Percentiles rank a stretch among this genome's conserved stretches.
Evolutionary conservation across 2,113 vertebrate species (phyloP).

Genomic region (Alaudala cheleensis): DNA sequence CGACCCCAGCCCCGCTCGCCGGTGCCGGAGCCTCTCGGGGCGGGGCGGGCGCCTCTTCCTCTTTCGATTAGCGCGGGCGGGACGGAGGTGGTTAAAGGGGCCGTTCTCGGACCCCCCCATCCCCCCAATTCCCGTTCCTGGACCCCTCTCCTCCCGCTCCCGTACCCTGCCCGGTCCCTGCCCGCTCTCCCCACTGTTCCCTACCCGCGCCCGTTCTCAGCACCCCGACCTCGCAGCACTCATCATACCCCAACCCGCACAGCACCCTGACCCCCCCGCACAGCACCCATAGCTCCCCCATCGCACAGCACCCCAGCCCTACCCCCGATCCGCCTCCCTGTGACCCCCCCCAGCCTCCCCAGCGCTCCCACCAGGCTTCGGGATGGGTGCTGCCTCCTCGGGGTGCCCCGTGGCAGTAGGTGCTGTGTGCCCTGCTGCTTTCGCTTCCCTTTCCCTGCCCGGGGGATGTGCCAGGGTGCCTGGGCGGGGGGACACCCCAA

Average conservation of each 20-base stretch:
- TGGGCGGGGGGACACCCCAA: neutral
- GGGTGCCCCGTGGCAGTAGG: neutral
- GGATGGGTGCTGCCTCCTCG: neutral
- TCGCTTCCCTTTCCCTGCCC: neutral
- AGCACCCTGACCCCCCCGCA: neutral
- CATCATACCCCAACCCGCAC: neutral
- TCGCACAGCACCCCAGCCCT: neutral
- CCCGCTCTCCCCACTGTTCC: neutral
- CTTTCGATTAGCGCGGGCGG: neutral
- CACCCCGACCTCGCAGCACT: neutral
- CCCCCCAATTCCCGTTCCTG: neutral
- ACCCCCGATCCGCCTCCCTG: neutral
- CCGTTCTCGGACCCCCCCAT: neutral
- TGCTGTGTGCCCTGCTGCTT: neutral
- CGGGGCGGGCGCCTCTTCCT: neutral
- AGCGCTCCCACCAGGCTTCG: neutral
- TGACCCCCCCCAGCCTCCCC: neutral
- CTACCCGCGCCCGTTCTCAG: neutral
- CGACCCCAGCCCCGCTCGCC: neutral
- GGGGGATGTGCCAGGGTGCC: neutral
- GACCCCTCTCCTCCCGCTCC: too few species aligned
- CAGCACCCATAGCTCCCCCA: neutral
- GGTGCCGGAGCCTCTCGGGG: neutral
- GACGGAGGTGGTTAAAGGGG: neutral
- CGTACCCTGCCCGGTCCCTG: too few species aligned